Percentiles rank a stretch among this genome's conserved stretches.
phyloP scores from a whole-genome alignment of 2,888 invertebrate species.

The Oscheius sp. region DNA sequence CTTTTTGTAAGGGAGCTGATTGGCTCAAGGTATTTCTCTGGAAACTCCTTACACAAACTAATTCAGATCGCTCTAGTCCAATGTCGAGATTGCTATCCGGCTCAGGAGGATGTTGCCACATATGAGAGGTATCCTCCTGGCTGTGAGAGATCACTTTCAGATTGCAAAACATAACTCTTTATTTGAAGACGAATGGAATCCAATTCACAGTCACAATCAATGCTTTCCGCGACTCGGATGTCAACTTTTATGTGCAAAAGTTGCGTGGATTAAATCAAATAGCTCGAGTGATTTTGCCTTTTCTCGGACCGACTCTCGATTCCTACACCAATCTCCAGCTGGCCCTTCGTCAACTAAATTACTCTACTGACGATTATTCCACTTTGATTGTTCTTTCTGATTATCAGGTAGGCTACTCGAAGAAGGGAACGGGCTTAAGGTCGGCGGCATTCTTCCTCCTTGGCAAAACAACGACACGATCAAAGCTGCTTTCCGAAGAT shows the following conservation, averaged over 20 bases:
- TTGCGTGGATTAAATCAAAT: neutral
- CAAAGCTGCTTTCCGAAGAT: slow-evolving; percentile 30
- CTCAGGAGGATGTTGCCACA: slow-evolving; percentile 1
- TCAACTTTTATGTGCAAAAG: neutral
- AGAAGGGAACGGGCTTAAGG: neutral
- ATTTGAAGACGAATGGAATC: slow-evolving; percentile 12
- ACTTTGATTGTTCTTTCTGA: slow-evolving; percentile 43
- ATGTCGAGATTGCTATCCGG: slow-evolving; percentile 19
- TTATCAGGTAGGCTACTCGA: neutral
- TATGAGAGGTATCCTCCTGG: neutral
- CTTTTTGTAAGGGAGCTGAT: slow-evolving; percentile 36
- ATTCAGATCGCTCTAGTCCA: slow-evolving; percentile 1
- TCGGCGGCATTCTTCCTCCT: slow-evolving; percentile 10
- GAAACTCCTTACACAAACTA: neutral
- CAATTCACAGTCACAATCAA: neutral
- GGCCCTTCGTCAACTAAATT: slow-evolving; percentile 36
- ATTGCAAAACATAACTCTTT: slow-evolving; percentile 17
- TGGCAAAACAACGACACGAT: slow-evolving; percentile 28
- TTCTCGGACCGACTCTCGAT: slow-evolving; percentile 45
- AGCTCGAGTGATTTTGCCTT: slow-evolving; percentile 26
- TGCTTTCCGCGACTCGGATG: neutral
- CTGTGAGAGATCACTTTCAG: neutral
- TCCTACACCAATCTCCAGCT: slow-evolving; percentile 39
- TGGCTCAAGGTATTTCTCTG: slow-evolving; percentile 32
- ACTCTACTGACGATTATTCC: slow-evolving; percentile 40